phyloP scores from a whole-genome alignment of 2,797 vertebrate species.

The Sparidentex hasta region DNA sequence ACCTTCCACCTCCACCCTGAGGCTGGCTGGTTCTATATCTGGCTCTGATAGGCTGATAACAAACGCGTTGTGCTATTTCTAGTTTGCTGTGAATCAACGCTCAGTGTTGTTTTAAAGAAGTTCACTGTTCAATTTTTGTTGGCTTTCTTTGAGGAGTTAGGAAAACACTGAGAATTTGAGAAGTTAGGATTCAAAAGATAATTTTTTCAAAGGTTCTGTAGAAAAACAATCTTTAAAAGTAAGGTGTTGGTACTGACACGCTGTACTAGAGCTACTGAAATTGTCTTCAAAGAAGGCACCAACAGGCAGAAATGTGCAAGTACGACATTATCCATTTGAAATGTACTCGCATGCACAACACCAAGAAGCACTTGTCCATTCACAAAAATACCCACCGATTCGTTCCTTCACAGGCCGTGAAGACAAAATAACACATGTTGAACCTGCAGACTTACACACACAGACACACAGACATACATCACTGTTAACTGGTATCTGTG shows the following conservation, averaged over 20 bases:
- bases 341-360: too few species aligned
- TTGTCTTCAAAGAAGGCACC: neutral
- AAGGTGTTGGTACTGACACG: neutral
- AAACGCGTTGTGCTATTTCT: too few species aligned
- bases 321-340: too few species aligned
- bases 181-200: too few species aligned
- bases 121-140: too few species aligned
- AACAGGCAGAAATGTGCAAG: neutral
- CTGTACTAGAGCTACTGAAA: neutral
- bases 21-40: too few species aligned
- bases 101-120: too few species aligned
- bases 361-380: neutral
- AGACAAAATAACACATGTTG: neutral
- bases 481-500: constrained; percentile 35
- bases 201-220: too few species aligned
- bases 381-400: neutral
- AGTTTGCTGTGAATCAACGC: too few species aligned
- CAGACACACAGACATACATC: constrained; percentile 18
- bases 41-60: too few species aligned
- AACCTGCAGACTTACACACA: neutral
- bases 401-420: neutral
- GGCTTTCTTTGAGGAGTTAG: too few species aligned
- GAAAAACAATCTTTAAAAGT: neutral
- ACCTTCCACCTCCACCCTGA: neutral
- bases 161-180: neutral